phyloP scores from a whole-genome alignment of 2,113 vertebrate species.

The Marmota monax region DNA sequence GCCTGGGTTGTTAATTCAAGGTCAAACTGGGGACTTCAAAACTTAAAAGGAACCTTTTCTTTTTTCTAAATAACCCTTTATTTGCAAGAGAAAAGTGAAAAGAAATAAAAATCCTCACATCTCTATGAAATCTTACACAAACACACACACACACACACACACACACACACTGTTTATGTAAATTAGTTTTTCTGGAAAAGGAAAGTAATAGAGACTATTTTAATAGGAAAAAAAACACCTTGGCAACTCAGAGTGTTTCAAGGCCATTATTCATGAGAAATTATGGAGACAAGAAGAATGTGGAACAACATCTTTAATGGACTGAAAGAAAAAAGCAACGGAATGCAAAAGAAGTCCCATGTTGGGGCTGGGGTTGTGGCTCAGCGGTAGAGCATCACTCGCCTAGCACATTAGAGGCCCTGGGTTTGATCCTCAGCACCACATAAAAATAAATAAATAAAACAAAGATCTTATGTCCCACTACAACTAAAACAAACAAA shows the following conservation, averaged over 20 bases:
- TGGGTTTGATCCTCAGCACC: too few relatives aligned
- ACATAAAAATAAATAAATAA: too few relatives aligned
- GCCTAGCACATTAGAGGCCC: too few relatives aligned
- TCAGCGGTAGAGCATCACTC: too few relatives aligned
- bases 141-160: background rate
- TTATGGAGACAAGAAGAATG: background rate
- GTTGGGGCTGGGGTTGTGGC: too few relatives aligned
- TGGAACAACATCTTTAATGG: background rate
- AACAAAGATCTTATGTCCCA: too few relatives aligned
- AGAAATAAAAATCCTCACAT: constrained; percentile 1
- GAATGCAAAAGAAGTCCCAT: background rate
- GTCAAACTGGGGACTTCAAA: constrained; percentile 34
- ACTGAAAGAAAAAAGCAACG: background rate
- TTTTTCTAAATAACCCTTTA: background rate
- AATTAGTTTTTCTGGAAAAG: constrained; percentile 12
- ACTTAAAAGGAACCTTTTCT: background rate
- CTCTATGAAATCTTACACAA: background rate
- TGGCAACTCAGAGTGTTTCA: background rate
- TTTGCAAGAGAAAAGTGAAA: constrained; percentile 17
- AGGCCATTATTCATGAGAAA: background rate
- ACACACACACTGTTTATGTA: background rate
- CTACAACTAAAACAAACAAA: too few relatives aligned
- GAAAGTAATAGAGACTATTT: background rate
- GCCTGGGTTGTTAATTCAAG: constrained; percentile 47
- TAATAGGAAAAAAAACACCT: background rate